Base-by-base conservation (phyloP, 2,888 invertebrate species). In the Dugesia japonica region DNA sequence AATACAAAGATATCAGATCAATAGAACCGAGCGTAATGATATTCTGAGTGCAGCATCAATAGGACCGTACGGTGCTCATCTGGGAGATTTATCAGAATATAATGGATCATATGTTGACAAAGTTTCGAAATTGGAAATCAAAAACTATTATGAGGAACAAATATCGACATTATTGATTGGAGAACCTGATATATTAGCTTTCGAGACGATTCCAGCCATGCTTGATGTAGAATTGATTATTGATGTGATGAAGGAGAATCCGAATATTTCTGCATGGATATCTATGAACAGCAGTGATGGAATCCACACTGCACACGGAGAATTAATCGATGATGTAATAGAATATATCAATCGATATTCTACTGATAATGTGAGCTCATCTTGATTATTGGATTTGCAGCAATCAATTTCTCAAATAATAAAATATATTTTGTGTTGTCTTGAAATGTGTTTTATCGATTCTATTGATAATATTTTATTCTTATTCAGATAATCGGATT, bases 11-110 rank as follows among this genome's bases (percentile, higher is more conserved):
- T 79, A 80, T 74, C 0, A 42, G 42, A 26, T 28, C 28, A 20
- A 27, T 26, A 75, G 26, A 13, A 23, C 7, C 17, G 7, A n/a
- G n/a, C n/a, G n/a, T n/a, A n/a, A n/a, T n/a, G n/a, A 38, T 13
- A 38, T 91, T 15, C 82, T 89, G 80, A 88, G 94, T 72, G 91
- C 91, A 26, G 94, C 92, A 0, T 91, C 93, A 0, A 89, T 94
- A 78, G 94, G 94, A 0, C 92, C 94, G 0, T 94, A 91, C 83
- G 94, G 94, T 0, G 94, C 94, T 0, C 90, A 89, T 81, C 86
- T 92, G 42, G 90, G 90, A 82, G 92, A 95, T 84, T 91, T 91
- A 15, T 94, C 94, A 0, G 95, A 95, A 83, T 95, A 94, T 83
- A 89, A 89, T n/a, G 94, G 94, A 23, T 87, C 88, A 78, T 87